Percentiles rank a stretch among this genome's conserved stretches.
phyloP scores from a whole-genome alignment of 2,888 invertebrate species.

The Pedicia rivosa region DNA sequence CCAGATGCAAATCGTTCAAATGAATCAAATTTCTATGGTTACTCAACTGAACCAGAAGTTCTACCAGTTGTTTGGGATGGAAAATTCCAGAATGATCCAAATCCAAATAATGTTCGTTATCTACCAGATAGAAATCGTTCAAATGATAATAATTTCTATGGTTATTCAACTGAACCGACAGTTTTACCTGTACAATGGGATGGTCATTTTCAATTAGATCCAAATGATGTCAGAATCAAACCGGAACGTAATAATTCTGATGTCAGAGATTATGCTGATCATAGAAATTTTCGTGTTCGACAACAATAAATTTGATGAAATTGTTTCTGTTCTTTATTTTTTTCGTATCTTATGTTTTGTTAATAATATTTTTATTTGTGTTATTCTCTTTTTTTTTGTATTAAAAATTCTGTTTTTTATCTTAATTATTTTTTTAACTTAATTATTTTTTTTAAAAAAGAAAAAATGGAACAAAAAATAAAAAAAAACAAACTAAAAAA shows the following conservation, averaged over 20 bases:
- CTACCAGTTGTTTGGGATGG: slow-evolving; percentile 28
- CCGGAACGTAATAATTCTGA: slow-evolving; percentile 28
- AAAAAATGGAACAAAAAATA: too few species aligned
- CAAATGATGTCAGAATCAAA: slow-evolving; percentile 25
- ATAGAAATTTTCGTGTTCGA: slow-evolving; percentile 9
- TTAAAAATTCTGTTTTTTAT: too few species aligned
- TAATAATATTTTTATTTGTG: too few species aligned
- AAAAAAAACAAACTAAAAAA: too few species aligned
- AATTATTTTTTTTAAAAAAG: too few species aligned
- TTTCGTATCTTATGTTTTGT: too few species aligned
- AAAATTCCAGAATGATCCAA: slow-evolving; percentile 17
- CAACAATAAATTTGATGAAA: too few species aligned
- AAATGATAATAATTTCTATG: slow-evolving; percentile 23
- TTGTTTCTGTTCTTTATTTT: too few species aligned
- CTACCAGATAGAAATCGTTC: slow-evolving; percentile 22
- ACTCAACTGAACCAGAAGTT: slow-evolving; percentile 21
- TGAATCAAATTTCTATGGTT: slow-evolving; percentile 26
- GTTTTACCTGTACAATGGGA: slow-evolving; percentile 25
- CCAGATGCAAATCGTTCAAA: slow-evolving; percentile 22
- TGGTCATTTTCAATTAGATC: slow-evolving; percentile 25
- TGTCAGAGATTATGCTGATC: slow-evolving; percentile 21
- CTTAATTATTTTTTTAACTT: too few species aligned
- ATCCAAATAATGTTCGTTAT: slow-evolving; percentile 20
- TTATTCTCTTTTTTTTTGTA: too few species aligned
- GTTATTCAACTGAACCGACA: slow-evolving; percentile 22